Base-by-base conservation (phyloP, 2,888 invertebrate genomes). In the Bellardia pandia region DNA sequence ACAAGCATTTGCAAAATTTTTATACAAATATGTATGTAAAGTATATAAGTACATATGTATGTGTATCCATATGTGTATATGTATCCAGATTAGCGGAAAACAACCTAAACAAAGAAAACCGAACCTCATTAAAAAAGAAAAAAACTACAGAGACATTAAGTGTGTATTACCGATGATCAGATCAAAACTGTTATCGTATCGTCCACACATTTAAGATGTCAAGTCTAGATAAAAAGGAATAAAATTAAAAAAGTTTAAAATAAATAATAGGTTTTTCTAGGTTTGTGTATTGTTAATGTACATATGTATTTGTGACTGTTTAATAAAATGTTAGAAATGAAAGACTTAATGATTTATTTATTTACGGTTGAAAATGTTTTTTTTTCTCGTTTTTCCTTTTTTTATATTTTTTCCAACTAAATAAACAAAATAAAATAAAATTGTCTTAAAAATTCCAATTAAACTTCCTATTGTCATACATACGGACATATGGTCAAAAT, bases 171-270 rank as follows among this genome's bases (percentile, higher is more conserved):
- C 45, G 69, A 69, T 69, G 78, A 48, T 37, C 69, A 45, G 23
- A 74, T 81, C 58, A 64, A 68, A 81, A 68, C 33, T 81, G 66
- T 81, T 81, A 81, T 68, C 81, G 48, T 33, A 58, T 75, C 68
- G 45, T 81, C 58, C 68, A 60, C 62, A 48, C 42, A 53, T 66
- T 53, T 40, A 77, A 33, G 40, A 77, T 62, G 40, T 53, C 66
- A 53, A 66, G n/a, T 11, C n/a, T 48, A n/a, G 33, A 42, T 62
- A n/a, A 62, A 77, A 76, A 40, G 13, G 37, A 53, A 77, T 40
- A 66, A 33, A 37, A 45, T 48, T 48, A n/a, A 58, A 58, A 40
- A 64, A 6, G 9, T 7, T n/a, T n/a, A 53, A 53, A 53, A 14
- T n/a, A 4, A 3, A 53, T 53, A 53, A 5, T n/a, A 14, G n/a